Evolutionary conservation across 37 sponge, comb jelly and placozoan genomes (phyloP).

Genomic region (Geodia barretti): DNA sequence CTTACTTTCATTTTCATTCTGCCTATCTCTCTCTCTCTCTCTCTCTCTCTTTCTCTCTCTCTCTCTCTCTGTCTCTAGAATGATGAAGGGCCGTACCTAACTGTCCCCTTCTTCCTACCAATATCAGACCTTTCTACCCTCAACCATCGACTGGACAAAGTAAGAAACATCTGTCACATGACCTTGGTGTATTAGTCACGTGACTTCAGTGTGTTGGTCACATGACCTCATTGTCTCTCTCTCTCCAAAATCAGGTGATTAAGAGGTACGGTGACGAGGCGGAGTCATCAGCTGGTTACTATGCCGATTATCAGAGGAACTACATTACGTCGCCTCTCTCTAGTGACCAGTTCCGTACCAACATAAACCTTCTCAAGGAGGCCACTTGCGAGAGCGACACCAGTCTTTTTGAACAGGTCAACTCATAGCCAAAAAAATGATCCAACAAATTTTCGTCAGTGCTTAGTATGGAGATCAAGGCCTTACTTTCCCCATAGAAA

Average conservation of each 20-base stretch:
- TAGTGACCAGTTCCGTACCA: background rate
- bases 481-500: too few species aligned
- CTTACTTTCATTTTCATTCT: background rate
- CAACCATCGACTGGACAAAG: background rate
- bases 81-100: background rate
- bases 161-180: background rate
- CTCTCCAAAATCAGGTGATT: background rate
- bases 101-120: background rate
- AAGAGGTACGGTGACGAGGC: background rate
- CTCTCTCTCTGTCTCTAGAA: background rate
- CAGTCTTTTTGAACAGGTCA: too few species aligned
- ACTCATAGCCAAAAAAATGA: too few species aligned
- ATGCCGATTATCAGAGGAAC: background rate
- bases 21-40: conserved; percentile 4
- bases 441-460: too few species aligned
- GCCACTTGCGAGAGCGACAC: too few species aligned
- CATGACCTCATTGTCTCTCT: background rate
- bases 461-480: too few species aligned
- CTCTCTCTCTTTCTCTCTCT: conserved; percentile 1
- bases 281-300: background rate
- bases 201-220: background rate
- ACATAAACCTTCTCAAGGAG: background rate
- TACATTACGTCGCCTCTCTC: background rate
- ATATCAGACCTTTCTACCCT: background rate
- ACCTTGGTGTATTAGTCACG: background rate